phyloP scores from a whole-genome alignment of 1,140 invertebrate species.

The Drosophila funebris region DNA sequence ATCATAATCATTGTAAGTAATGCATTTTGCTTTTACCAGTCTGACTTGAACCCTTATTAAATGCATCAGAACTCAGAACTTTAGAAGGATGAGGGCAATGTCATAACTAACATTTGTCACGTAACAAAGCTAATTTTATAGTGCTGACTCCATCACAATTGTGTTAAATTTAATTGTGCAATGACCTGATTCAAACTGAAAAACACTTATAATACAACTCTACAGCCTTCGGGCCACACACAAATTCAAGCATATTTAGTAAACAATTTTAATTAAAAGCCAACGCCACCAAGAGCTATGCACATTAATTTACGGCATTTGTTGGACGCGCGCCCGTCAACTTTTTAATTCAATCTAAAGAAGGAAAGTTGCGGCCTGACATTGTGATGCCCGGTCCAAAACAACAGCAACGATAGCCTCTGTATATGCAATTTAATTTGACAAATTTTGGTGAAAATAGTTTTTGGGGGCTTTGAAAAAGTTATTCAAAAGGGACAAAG shows the following conservation, averaged over 20 bases:
- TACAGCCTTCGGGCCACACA: slow-evolving; percentile 17
- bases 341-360: slow-evolving; percentile 76
- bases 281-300: slow-evolving; percentile 57
- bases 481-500: slow-evolving; percentile 23
- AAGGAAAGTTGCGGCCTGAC: slow-evolving; percentile 41
- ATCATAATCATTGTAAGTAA: slow-evolving; percentile 76
- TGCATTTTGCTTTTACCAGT: slow-evolving; percentile 64
- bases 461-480: slow-evolving; percentile 37
- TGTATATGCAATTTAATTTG: slow-evolving; percentile 77
- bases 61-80: slow-evolving; percentile 50
- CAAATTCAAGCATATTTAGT: slow-evolving; percentile 78
- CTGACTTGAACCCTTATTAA: slow-evolving; percentile 59
- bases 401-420: slow-evolving; percentile 22
- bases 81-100: slow-evolving; percentile 26
- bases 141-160: slow-evolving; percentile 4
- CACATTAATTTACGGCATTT: slow-evolving; percentile 69
- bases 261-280: slow-evolving; percentile 80
- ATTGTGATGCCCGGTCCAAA: slow-evolving; percentile 25
- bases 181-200: slow-evolving; percentile 62
- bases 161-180: slow-evolving; percentile 72
- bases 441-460: slow-evolving; percentile 77
- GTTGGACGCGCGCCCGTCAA: slow-evolving; percentile 51
- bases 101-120: slow-evolving; percentile 78
- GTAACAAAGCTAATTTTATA: slow-evolving; percentile 59
- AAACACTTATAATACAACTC: slow-evolving; percentile 7